Base-by-base conservation (phyloP, 2,888 invertebrate species). In the Electrophaes corylata region DNA sequence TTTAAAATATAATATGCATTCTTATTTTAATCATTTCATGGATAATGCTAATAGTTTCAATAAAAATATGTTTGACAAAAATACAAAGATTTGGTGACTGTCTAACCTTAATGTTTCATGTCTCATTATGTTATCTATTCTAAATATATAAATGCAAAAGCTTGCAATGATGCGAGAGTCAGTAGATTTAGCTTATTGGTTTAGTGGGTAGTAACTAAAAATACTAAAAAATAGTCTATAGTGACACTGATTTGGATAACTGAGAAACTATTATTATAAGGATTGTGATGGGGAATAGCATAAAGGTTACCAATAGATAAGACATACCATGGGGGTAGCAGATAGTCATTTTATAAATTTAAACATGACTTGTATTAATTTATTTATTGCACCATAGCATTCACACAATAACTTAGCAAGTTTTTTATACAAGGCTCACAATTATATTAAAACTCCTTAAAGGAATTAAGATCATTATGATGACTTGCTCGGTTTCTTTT, bases 1-100 rank as follows among this genome's bases (percentile, higher is more conserved):
- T 12, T 39, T 20, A 35, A 44, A 52, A 48, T 16, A 37, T 37
- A 37, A 37, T 10, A 52, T 45, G 52, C 18, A 44, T 48, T 57
- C 44, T 47, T 45, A 18, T 43, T 51, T 31, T 35, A 16, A 16
- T 16, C 8, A 35, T 11, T 2, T 2, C 10, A 37, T n/a, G 2
- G 2, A 12, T 37, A 37, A 39, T 39, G 8, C 8, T 18, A 16
- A 33, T 2, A 2, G 5, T 14, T 35, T 35, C 14, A 35, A 12
- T 35, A 35, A 35, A 31, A 35, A 35, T 14, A 35, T 35, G n/a
- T 4, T 31, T n/a, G n/a, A n/a, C n/a, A 31, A n/a, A 4, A 4
- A 35, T 8, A 37, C 37, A 37, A 37, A 37, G 3, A 37, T 10
- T 37, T 10, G 35, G 35, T 14, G 12, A 31, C 31, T 31, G 11